These are phyloP conservation scores for Neria commutata DNA, from an alignment of 2,888 invertebrate species.

Conservation along the genomic window DNA sequence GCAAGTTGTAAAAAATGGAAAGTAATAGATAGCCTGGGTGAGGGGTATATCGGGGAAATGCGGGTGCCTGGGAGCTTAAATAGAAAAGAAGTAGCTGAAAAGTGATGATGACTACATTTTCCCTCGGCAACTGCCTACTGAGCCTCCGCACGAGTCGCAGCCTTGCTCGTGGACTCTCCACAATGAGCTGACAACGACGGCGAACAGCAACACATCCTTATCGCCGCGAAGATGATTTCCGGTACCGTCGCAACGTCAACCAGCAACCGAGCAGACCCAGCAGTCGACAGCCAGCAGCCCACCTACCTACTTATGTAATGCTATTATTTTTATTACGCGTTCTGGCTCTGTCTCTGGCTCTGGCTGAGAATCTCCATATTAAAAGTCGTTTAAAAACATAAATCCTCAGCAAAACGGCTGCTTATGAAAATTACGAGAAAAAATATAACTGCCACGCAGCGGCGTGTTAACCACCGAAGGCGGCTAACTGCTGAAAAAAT, in stretches of 20 bases:
- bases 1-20: conserved; percentile 28
- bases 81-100: conserved; percentile 45
- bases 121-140: conserved; percentile 34
- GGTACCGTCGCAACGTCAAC: conserved; percentile 45
- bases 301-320: conserved; percentile 50
- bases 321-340: conserved; percentile 56
- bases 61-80: conserved; percentile 52
- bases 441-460: conserved; percentile 8
- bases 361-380: conserved; percentile 48
- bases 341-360: conserved; percentile 35
- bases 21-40: conserved; percentile 19
- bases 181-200: conserved; percentile 26
- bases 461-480: conserved; percentile 7
- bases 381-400: conserved; percentile 57
- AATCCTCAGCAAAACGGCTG: conserved; percentile 56
- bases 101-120: conserved; percentile 51
- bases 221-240: conserved; percentile 56
- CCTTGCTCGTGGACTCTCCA: conserved; percentile 18
- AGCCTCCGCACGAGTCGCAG: background rate
- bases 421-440: conserved; percentile 54
- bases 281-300: conserved; percentile 1
- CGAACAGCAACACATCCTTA: conserved; percentile 43
- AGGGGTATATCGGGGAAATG: conserved; percentile 34
- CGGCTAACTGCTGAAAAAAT: conserved; percentile 43
- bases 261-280: background rate